phyloP scores from a whole-genome alignment of 2,797 vertebrate genomes.

The Chrosomus eos region DNA sequence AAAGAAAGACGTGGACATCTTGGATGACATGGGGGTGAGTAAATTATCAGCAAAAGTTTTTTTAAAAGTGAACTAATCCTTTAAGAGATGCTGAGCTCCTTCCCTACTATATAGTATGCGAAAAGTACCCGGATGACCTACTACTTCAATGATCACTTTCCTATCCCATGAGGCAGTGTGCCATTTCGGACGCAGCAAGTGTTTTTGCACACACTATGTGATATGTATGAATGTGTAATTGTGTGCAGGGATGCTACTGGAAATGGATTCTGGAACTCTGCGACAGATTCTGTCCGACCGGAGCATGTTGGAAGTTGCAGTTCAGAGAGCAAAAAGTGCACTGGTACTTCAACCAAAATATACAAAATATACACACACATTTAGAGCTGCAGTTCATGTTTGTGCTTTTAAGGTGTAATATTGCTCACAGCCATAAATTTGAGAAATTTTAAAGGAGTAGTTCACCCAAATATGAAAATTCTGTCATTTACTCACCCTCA shows the following conservation, averaged over 20 bases:
- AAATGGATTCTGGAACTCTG: slow-evolving; percentile 75
- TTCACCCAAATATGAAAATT: too few relatives aligned
- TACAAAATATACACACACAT: slow-evolving; percentile 9
- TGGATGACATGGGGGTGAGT: too few relatives aligned
- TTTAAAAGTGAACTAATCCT: too few relatives aligned
- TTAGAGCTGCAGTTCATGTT: neutral
- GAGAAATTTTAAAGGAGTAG: neutral
- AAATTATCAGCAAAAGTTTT: too few relatives aligned
- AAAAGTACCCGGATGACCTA: neutral
- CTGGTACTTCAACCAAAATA: slow-evolving; percentile 60
- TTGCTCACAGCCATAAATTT: neutral
- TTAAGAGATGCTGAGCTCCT: too few relatives aligned
- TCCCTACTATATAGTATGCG: neutral
- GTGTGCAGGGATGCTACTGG: slow-evolving; percentile 82
- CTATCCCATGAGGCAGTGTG: neutral
- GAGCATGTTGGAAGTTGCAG: slow-evolving; percentile 72
- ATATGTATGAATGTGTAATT: slow-evolving; percentile 9
- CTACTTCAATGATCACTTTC: neutral
- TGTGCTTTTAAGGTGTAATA: neutral
- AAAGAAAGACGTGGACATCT: too few relatives aligned
- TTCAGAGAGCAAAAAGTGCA: slow-evolving; percentile 78
- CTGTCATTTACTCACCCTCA: too few relatives aligned
- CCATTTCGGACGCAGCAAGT: neutral
- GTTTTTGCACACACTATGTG: neutral
- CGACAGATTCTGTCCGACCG: slow-evolving; percentile 73